These are phyloP conservation scores for Acrocephalus arundinaceus DNA, from an alignment of 2,113 vertebrate species.

Conservation along the genomic window DNA sequence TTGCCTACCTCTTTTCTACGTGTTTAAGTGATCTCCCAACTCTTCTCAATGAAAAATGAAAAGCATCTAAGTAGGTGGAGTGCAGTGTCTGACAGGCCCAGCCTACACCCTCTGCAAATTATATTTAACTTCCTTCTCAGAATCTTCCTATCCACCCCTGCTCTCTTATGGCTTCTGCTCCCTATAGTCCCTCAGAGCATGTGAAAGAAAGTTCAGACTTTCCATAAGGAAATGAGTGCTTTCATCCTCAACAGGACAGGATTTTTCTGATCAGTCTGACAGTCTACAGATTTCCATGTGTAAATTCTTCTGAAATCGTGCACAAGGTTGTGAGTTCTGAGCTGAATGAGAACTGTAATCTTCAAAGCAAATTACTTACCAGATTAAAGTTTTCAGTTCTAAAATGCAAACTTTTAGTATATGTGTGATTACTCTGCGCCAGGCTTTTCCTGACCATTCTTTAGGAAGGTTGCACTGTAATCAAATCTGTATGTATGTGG, in stretches of 20 bases:
- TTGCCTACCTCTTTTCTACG: neutral
- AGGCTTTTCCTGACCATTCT: neutral
- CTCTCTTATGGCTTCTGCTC: neutral
- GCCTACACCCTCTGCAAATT: neutral
- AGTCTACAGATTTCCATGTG: neutral
- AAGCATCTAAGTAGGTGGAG: neutral
- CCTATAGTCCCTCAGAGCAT: neutral
- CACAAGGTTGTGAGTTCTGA: neutral
- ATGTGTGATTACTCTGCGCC: neutral
- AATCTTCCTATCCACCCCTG: neutral
- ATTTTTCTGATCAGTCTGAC: neutral
- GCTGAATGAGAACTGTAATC: conserved; percentile 5
- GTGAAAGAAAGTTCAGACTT: neutral
- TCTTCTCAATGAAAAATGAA: neutral
- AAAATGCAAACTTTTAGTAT: neutral
- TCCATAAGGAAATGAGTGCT: neutral
- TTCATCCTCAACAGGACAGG: neutral
- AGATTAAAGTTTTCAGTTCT: conserved; percentile 36
- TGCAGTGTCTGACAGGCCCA: neutral
- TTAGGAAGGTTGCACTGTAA: neutral
- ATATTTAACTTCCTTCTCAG: neutral
- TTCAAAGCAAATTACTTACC: conserved; percentile 51
- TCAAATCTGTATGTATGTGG: rapidly evolving
- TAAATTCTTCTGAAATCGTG: conserved; percentile 6
- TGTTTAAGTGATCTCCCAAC: neutral